Evolutionary conservation across 2,888 invertebrate species (phyloP).

Genomic region (Sarcophaga rosellei): DNA sequence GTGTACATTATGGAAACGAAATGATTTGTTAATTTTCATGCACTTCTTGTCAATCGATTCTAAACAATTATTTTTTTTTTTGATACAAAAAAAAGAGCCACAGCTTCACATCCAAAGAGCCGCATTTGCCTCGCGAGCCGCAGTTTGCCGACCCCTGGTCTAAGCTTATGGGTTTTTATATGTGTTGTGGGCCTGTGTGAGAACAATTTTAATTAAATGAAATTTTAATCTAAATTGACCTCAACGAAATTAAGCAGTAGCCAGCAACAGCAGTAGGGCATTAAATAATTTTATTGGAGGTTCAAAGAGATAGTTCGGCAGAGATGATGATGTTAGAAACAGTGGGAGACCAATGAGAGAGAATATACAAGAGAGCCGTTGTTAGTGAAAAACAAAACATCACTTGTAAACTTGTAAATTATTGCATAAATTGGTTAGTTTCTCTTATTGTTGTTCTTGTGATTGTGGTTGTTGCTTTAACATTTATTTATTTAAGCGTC

Average conservation of each 20-base stretch:
- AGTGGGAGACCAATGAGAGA: constrained; percentile 42
- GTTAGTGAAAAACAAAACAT: constrained; percentile 31
- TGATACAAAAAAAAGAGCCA: too few species aligned
- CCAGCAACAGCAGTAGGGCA: constrained; percentile 24
- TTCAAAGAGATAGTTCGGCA: constrained; percentile 33
- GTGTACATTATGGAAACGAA: too few species aligned
- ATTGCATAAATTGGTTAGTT: constrained; percentile 57
- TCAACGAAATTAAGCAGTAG: constrained; percentile 49
- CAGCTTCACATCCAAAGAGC: too few species aligned
- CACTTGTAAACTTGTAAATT: constrained; percentile 67
- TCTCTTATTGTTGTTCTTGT: background rate
- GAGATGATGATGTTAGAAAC: constrained; percentile 22
- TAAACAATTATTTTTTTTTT: too few species aligned
- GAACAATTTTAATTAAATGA: constrained; percentile 62
- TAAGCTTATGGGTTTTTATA: background rate
- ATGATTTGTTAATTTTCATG: too few species aligned
- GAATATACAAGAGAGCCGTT: background rate
- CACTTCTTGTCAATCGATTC: too few species aligned
- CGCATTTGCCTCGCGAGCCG: too few species aligned
- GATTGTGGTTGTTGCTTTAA: constrained; percentile 25
- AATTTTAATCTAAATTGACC: constrained; percentile 64
- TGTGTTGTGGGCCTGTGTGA: background rate
- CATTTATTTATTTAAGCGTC: constrained; percentile 13
- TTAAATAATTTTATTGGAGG: constrained; percentile 33
- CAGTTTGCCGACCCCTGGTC: too few species aligned